Base-by-base conservation (phyloP, 2,888 invertebrate species). In the Tetrapedia diversipes region DNA sequence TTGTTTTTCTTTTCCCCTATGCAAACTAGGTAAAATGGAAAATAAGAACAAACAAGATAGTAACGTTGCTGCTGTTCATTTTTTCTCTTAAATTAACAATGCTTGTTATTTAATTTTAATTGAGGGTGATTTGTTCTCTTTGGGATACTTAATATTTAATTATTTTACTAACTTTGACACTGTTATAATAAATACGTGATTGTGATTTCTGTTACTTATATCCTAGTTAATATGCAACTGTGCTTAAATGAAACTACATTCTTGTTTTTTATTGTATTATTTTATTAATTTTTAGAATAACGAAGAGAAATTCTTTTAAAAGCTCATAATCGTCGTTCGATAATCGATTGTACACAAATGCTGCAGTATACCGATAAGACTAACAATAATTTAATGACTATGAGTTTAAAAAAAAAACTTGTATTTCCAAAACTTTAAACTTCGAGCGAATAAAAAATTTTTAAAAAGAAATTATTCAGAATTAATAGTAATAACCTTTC, bases 231-330 rank as follows among this genome's bases (percentile, higher is more conserved):
- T 39, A 53, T 19, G 49, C 27, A 4, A 11, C n/a, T 34, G 10
- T 47, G 60, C 70, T n/a, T n/a, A n/a, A n/a, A 73, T 73, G 60
- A 54, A 24, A 7, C 69, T 24, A 29, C 14, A 41, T 22, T 7
- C 11, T 27, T 53, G 3, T 32, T 32, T 0, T n/a, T 4, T n/a
- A 1, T n/a, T 6, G 6, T 4, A 22, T 16, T 22, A 4, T 37
- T 8, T 34, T 7, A 3, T n/a, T 10, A 39, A 11, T 6, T 29
- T 53, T 19, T 19, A 39, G n/a, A 4, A 6, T n/a, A 11, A 4
- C 11, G 24, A 6, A n/a, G 39, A 24, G 2, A 53, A 4, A 37
- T 37, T 56, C 14, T 56, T 37, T 22, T 0, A 0, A n/a, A 22
- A 37, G 27, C 4, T 34, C 14, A 8, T 22, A n/a, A 39, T 37